Base-by-base conservation (phyloP, 2,888 invertebrate genomes). In the Diarsia mendica region DNA sequence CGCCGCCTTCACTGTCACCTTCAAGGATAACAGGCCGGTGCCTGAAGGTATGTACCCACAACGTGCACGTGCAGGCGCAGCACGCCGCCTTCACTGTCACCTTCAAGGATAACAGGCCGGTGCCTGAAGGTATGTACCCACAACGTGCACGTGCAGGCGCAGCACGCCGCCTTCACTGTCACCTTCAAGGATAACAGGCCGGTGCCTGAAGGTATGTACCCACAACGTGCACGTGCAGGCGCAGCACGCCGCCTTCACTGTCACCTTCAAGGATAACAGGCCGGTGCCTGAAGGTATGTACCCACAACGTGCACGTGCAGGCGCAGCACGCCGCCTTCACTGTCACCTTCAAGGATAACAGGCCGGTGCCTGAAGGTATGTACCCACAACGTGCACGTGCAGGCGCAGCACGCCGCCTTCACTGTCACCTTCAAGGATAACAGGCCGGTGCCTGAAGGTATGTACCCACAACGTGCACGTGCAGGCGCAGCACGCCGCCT, bases 181-280 rank as follows among this genome's bases (percentile, higher is more conserved):
- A 98, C 98, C 89, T 98, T 98, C 92, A 90, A 93, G 64, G 97
- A 98, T 89, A 97, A 97, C 64, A 97, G 97, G 85, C 98, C 98
- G 0, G 93, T 98, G 75, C 98, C 98, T 8, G 80, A 89, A 81
- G 91, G 87, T 63, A n/a, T n/a, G n/a, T n/a, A n/a, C n/a, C n/a
- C n/a, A n/a, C n/a, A 96, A 94, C 55, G 95, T 95, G 71, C 94
- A 92, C 92, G 95, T 89, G n/a, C 67, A 88, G 67, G 71, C 89
- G 33, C 84, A 82, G 79, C 70, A 93, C 55, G 87, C 89, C 69
- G 92, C 92, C 83, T 97, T 97, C 91, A 95, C 97, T 80, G 97
- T 98, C 88, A 98, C 98, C 89, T 98, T 98, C 92, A 90, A 93
- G 64, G 97, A 98, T 89, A 97, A 97, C 64, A 97, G 97, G 85